Percentiles rank a stretch among this genome's conserved stretches.
Conservation (phyloP, 2,113 vertebrate genomes). For the Laticauda colubrina region DNA sequence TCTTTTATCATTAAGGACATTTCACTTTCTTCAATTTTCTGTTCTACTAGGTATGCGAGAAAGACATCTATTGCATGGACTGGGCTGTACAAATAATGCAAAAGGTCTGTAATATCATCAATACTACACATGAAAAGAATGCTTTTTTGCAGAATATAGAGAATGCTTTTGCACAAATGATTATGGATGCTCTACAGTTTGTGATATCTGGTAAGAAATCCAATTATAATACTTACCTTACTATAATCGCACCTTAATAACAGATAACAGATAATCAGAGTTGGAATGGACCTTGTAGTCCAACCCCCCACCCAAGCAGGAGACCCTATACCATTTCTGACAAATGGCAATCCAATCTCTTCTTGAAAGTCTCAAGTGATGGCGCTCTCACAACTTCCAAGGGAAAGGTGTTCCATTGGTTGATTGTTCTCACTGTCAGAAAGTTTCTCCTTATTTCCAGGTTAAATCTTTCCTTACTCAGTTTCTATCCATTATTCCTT, state of each 20-base stretch:
- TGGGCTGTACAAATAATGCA: constrained; percentile 86
- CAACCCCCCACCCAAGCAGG: too few relatives aligned
- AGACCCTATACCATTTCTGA: too few relatives aligned
- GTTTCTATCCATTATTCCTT: too few relatives aligned
- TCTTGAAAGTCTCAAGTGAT: too few relatives aligned
- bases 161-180: constrained; percentile 75
- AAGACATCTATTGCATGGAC: constrained; percentile 86
- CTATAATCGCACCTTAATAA: neutral
- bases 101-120: constrained; percentile 79
- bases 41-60: constrained; percentile 82
- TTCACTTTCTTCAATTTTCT: neutral
- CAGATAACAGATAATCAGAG: too few relatives aligned
- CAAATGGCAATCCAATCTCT: too few relatives aligned
- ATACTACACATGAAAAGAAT: constrained; percentile 63
- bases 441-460: too few relatives aligned
- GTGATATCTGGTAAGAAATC: constrained; percentile 73
- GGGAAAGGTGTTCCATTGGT: too few relatives aligned
- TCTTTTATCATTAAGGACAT: fast-evolving
- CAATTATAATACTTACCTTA: neutral
- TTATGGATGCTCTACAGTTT: constrained; percentile 75
- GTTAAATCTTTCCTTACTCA: too few relatives aligned
- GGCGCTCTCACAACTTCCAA: too few relatives aligned
- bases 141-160: constrained; percentile 83
- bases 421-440: too few relatives aligned
- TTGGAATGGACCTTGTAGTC: too few relatives aligned